These are phyloP conservation scores for Diploptera punctata DNA, from an alignment of 2,888 invertebrate species.

Conservation along the genomic window DNA sequence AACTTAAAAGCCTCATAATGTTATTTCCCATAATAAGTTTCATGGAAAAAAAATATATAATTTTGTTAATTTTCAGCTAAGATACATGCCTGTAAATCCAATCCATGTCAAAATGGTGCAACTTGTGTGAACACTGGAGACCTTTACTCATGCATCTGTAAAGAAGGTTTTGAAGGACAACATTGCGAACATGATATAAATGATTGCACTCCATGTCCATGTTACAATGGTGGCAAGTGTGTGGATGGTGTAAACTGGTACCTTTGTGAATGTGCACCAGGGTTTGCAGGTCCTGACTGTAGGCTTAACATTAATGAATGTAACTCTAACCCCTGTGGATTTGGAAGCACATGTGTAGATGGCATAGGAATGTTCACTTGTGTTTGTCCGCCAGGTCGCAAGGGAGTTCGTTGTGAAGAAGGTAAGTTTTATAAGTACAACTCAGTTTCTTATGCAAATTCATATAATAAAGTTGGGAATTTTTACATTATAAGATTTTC, in stretches of 20 bases:
- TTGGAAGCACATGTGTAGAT: constrained; percentile 80
- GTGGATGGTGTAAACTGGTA: constrained; percentile 89
- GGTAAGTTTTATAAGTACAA: too few species aligned
- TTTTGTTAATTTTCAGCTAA: constrained; percentile 49
- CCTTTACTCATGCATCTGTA: constrained; percentile 70
- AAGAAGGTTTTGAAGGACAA: constrained; percentile 70
- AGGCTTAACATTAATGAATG: constrained; percentile 76
- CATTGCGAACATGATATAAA: constrained; percentile 72
- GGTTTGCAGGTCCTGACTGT: constrained; percentile 74
- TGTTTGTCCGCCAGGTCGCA: constrained; percentile 72
- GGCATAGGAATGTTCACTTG: constrained; percentile 77
- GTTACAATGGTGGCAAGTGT: constrained; percentile 87
- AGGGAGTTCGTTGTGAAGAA: constrained; percentile 67
- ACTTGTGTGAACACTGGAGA: constrained; percentile 75
- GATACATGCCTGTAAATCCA: constrained; percentile 59
- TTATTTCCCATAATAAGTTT: too few species aligned
- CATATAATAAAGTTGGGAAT: too few species aligned
- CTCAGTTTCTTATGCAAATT: too few species aligned
- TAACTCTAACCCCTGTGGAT: constrained; percentile 76
- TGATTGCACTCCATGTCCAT: constrained; percentile 76
- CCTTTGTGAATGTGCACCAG: constrained; percentile 82
- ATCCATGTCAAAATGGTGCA: constrained; percentile 72
- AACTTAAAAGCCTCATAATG: too few species aligned
- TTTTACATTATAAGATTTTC: too few species aligned
- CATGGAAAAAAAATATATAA: too few species aligned